phyloP scores from a whole-genome alignment of 1,140 invertebrate genomes.

The Trachelipus rathkii region DNA sequence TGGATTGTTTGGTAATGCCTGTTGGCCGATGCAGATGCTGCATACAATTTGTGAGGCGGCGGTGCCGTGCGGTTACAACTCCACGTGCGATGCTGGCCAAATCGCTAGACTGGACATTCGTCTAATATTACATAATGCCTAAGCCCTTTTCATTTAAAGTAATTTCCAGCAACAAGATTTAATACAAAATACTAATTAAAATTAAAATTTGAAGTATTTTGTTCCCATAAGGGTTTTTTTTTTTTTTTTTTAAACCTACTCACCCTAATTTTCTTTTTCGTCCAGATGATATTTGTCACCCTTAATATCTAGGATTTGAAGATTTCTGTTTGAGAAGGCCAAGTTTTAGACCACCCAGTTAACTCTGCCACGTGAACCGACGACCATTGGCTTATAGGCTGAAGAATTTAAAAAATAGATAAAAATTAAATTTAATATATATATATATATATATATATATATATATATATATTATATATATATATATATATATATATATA shows the following conservation, averaged over 20 bases:
- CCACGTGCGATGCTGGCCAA: too few species aligned
- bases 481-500: slow-evolving; percentile 10
- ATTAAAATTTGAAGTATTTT: too few species aligned
- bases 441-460: slow-evolving; percentile 10
- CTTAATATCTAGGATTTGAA: slow-evolving; percentile 68
- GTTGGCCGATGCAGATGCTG: too few species aligned
- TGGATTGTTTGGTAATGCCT: too few species aligned
- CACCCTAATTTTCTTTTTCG: slow-evolving; percentile 67
- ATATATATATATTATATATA: slow-evolving; percentile 3
- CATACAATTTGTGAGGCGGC: too few species aligned
- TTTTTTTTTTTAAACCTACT: too few species aligned
- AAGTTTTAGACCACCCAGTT: slow-evolving; percentile 69
- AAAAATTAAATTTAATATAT: not conserved
- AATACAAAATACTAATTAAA: too few species aligned
- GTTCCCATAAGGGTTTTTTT: too few species aligned
- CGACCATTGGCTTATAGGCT: slow-evolving; percentile 67
- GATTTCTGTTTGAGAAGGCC: slow-evolving; percentile 62
- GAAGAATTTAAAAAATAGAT: slow-evolving; percentile 49
- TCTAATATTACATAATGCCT: too few species aligned
- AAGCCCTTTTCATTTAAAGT: not conserved
- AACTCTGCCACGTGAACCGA: slow-evolving; percentile 67
- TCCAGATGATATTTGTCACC: slow-evolving; percentile 66
- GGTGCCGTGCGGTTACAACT: too few species aligned
- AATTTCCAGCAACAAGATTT: not conserved
- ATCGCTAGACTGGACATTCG: too few species aligned